A percentile compares a stretch with the other conserved stretches of the same genome.
Conservation (phyloP, 2,888 invertebrate species). For the Acronicta alni region DNA sequence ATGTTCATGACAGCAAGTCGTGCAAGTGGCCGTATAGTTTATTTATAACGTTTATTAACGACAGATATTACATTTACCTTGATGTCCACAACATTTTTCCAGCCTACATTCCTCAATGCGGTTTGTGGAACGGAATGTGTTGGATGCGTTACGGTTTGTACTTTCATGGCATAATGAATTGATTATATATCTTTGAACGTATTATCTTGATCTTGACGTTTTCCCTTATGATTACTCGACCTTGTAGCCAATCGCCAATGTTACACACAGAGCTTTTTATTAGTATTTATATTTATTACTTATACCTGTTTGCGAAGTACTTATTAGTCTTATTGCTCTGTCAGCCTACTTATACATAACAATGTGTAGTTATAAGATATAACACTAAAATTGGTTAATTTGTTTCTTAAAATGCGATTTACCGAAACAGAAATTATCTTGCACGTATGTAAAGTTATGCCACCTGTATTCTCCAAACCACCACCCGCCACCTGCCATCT, state of each 20-base stretch:
- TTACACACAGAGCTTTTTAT: neutral
- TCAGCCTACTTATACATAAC: no score
- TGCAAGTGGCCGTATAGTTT: conserved; percentile 32
- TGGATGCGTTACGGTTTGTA: conserved; percentile 50
- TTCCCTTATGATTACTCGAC: neutral
- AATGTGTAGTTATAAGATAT: no score
- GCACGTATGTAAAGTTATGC: no score
- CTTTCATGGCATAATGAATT: conserved; percentile 40
- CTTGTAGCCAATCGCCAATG: neutral
- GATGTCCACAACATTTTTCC: conserved; percentile 53
- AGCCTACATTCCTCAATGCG: conserved; percentile 49
- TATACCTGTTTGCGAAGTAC: neutral
- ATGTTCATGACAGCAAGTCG: conserved; percentile 31
- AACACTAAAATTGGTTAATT: no score
- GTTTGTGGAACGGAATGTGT: conserved; percentile 54
- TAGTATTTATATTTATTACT: no score
- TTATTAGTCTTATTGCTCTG: no score
- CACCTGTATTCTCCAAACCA: no score
- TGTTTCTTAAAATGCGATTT: no score
- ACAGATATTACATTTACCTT: conserved; percentile 55
- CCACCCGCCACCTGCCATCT: no score
- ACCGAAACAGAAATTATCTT: no score
- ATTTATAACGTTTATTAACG: conserved; percentile 44
- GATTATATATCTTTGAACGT: neutral
- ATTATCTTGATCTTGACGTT: neutral